Percentiles rank a stretch among this genome's conserved stretches.
Conservation (phyloP, 2,113 vertebrate genomes). For the Rhombomys opimus region DNA sequence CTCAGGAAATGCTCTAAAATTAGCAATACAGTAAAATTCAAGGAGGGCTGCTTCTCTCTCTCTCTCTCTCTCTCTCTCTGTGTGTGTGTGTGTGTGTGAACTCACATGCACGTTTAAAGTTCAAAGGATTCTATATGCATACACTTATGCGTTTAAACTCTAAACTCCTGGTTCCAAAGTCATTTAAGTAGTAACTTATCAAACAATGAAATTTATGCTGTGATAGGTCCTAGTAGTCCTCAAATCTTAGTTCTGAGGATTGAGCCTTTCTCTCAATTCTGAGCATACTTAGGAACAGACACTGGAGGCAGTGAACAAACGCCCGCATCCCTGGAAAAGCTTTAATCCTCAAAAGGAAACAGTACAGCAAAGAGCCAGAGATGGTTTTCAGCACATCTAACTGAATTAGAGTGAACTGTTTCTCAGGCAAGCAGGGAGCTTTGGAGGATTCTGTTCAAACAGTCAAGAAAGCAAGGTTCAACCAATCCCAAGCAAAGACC, state of each 20-base stretch:
- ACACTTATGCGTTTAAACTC: not conserved
- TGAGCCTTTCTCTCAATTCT: not conserved
- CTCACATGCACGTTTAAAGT: not conserved
- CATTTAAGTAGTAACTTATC: not conserved
- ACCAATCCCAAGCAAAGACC: too few relatives aligned
- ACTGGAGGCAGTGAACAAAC: not conserved
- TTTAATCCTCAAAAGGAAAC: not conserved
- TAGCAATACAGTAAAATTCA: not conserved
- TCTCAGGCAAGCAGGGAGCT: not conserved
- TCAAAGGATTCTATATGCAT: not conserved
- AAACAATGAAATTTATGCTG: not conserved
- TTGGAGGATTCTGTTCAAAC: not conserved
- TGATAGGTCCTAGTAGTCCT: rapidly evolving
- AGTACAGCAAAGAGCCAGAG: not conserved
- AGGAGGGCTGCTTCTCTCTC: not conserved
- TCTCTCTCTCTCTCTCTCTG: too few relatives aligned
- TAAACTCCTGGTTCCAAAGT: not conserved
- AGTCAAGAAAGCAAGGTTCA: not conserved
- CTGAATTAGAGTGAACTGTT: not conserved
- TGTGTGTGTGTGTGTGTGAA: not conserved
- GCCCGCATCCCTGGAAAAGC: not conserved
- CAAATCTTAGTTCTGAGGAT: not conserved
- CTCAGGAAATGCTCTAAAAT: not conserved
- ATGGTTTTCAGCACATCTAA: not conserved
- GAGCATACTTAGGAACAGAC: not conserved